Percentiles rank a stretch among this genome's conserved stretches.
Evolutionary conservation across 2,888 invertebrate genomes (phyloP).

Genomic region (Chaetogeoica ovagalla): DNA sequence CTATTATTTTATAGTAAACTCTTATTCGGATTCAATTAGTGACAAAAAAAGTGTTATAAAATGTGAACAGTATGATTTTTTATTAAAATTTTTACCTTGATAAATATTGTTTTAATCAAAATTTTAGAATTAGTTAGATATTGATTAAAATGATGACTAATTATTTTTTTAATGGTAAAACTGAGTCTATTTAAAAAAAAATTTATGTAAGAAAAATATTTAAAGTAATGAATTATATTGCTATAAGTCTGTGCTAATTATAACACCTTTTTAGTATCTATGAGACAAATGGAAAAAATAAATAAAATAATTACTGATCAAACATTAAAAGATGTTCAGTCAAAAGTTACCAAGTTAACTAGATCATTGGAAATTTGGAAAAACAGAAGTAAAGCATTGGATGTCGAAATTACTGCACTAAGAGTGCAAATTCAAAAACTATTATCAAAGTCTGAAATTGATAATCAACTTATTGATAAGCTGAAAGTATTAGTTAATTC

Average conservation of each 20-base stretch:
- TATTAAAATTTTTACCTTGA: too few species aligned
- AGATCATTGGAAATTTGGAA: conserved; percentile 23
- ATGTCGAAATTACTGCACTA: conserved; percentile 33
- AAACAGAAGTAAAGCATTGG: conserved; percentile 28
- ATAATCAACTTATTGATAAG: conserved; percentile 12
- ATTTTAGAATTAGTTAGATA: background rate
- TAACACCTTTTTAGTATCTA: background rate
- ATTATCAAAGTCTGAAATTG: conserved; percentile 10
- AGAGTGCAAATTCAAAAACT: conserved; percentile 27
- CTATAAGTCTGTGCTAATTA: background rate
- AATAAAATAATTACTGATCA: background rate
- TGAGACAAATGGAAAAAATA: conserved; percentile 13
- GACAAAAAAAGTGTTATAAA: background rate
- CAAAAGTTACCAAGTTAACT: background rate
- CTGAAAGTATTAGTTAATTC: too few species aligned
- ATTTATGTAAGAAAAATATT: too few species aligned
- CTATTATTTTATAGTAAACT: too few species aligned
- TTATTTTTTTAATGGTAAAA: too few species aligned
- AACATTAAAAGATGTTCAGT: conserved; percentile 6
- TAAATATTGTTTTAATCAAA: too few species aligned
- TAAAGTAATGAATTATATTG: background rate
- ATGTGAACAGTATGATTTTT: background rate
- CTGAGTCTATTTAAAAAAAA: too few species aligned
- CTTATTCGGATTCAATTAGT: background rate
- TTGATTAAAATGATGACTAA: too few species aligned